Evolutionary conservation across 2,888 invertebrate genomes (phyloP).

Genomic region (Bombylius major): DNA sequence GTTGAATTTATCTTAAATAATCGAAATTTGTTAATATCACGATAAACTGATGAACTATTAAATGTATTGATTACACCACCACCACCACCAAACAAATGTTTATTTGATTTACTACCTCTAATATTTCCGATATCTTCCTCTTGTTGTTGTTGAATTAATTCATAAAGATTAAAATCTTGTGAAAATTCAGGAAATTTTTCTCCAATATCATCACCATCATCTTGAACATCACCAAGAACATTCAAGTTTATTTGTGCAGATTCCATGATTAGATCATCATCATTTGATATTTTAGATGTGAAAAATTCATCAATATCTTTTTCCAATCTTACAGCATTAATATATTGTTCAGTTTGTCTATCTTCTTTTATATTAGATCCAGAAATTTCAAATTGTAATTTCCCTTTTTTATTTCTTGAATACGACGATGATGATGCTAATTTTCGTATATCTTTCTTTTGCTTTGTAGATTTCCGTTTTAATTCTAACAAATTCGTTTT

Average conservation of each 20-base stretch:
- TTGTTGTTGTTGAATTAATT: constrained; percentile 16
- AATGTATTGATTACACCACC: too few species aligned
- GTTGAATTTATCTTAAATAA: constrained; percentile 9
- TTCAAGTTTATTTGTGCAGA: too few species aligned
- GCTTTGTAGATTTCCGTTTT: not conserved
- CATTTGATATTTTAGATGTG: constrained; percentile 13
- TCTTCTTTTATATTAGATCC: constrained; percentile 22
- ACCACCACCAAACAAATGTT: not conserved
- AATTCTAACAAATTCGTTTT: not conserved
- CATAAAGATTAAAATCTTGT: constrained; percentile 29
- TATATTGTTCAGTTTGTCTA: constrained; percentile 20
- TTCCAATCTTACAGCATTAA: constrained; percentile 17
- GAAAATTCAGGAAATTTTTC: constrained; percentile 18
- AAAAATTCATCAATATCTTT: constrained; percentile 33
- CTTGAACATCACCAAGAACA: too few species aligned
- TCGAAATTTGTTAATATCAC: not conserved
- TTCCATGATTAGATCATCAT: not conserved
- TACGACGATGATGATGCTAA: not conserved
- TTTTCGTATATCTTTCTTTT: not conserved
- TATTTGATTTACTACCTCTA: not conserved
- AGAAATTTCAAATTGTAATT: not conserved
- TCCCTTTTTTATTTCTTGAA: not conserved
- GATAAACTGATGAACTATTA: not conserved
- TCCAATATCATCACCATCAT: constrained; percentile 14
- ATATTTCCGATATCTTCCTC: too few species aligned